Evolutionary conservation across 2,797 vertebrate species (phyloP), one percentile per base, ranked within the genome.

Genomic region (Enteromius unitaeniatus): DNA sequence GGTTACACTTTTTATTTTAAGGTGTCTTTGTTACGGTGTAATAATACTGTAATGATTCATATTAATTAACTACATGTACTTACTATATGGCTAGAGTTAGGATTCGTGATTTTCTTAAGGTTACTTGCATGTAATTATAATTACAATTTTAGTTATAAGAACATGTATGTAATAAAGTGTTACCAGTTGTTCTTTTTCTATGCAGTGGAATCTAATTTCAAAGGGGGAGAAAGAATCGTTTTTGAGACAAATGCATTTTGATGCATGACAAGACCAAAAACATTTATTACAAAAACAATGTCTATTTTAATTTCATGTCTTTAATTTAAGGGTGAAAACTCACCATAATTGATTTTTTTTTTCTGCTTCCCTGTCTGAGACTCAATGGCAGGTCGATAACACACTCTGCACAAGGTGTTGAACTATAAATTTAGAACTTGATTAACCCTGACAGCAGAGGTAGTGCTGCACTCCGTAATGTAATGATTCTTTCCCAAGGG

Each of bases 401-500:
- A 75, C 13, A 19, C 19, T 45, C 68, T 3, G 45, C 58, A 65
- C 67, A 73, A 65, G 67, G 64, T 42, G 69, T 79, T 78, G 77
- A 78, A 72, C 76, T 78, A 31, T 86, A 65, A 19, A 86, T 75
- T 86, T 79, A 85, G 72, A 82, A 45, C 58, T 14, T 78, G 72
- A 86, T 86, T 86, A 83, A 74, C 76, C 77, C 31, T 80, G 72
- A 69, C 73, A 69, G 64, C n/a, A 14, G 45, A 65, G 67, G 78
- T 73, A 79, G 79, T 70, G 62, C 82, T 70, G 82, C 73, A 85
- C 78, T 89, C 79, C 42, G 28, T 69, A 53, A 76, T 64, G 73
- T 86, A 87, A 89, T 89, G 86, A 86, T 86, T 89, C 53, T 86
- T 85, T 79, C 80, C 78, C 88, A 87, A 86, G 86, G 85, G 85